Base-by-base conservation (phyloP, 2,888 invertebrate species). In the Seira sanloemensis region DNA sequence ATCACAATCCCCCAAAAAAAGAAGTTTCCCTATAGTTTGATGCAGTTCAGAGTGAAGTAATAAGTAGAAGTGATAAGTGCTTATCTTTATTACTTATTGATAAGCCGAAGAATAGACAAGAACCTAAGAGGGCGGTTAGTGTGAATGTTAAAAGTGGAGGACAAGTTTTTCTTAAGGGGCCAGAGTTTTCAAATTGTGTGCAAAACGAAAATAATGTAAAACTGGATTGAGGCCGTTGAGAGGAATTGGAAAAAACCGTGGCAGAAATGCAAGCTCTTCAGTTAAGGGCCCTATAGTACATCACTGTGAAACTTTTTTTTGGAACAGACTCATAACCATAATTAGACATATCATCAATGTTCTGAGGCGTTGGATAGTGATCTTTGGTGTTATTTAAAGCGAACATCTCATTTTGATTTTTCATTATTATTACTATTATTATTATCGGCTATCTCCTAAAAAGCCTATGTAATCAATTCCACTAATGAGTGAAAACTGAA, bases 51-150 rank as follows among this genome's bases (percentile, higher is more conserved):
- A n/a, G 2, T n/a, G 12, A 62, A 21, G 62, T 62, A 62, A 62
- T 21, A 62, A 62, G 62, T 9, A 62, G 62, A 62, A 62, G 23
- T 78, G 73, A 79, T 73, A 79, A 66, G 71, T 62, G 0, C 27
- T 79, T 66, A 79, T 79, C 79, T 80, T 74, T 80, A 80, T 80
- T 74, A 74, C 80, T 80, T 80, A 68, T 74, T 67, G 80, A 80
- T 80, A 80, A 80, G 7, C 1, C 19, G 12, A n/a, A 62, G 7
- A 62, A 62, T 2, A 62, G 21, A 9, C 19, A n/a, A 62, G n/a
- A 2, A 50, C 2, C 16, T n/a, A 62, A 62, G 4, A 62, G 21
- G n/a, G 37, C 19, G 23, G 7, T 2, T 2, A 62, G 12, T 9
- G 12, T 7, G 12, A n/a, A 62, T 21, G 62, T 1, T n/a, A n/a